A percentile compares a stretch with the other conserved stretches of the same genome.
phyloP scores from a whole-genome alignment of 2,113 vertebrate genomes.

The Hemichromis elongatus region DNA sequence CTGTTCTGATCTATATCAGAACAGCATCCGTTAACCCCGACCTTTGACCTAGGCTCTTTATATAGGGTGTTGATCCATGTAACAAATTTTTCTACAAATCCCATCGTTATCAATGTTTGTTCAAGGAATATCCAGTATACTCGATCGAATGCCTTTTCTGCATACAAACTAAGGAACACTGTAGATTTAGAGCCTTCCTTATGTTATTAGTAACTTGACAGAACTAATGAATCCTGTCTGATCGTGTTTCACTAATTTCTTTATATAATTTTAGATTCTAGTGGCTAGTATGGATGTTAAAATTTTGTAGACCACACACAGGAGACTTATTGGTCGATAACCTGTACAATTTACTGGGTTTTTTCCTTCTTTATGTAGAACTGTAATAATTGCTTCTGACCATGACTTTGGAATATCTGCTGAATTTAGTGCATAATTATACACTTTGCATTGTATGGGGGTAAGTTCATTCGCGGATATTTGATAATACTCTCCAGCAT shows the following conservation, averaged over 20 bases:
- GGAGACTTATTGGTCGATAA: not conserved
- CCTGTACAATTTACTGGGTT: not conserved
- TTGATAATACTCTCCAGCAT: no score
- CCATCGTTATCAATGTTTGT: accelerated
- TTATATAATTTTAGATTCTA: not conserved
- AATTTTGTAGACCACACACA: not conserved
- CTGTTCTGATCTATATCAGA: not conserved
- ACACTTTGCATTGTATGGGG: accelerated
- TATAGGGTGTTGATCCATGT: accelerated
- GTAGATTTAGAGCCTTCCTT: accelerated
- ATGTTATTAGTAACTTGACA: no score
- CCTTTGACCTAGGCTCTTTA: not conserved
- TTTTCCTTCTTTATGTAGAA: not conserved
- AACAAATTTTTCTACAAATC: not conserved
- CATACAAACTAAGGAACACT: not conserved
- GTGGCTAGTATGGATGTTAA: not conserved
- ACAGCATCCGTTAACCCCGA: not conserved
- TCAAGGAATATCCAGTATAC: not conserved
- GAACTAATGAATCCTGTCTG: accelerated
- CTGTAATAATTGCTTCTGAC: not conserved
- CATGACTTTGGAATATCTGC: not conserved
- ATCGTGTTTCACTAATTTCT: not conserved
- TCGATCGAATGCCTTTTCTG: not conserved
- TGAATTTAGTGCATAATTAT: not conserved
- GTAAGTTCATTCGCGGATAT: accelerated